phyloP scores from a whole-genome alignment of 2,113 vertebrate species.

The Etheostoma spectabile region DNA sequence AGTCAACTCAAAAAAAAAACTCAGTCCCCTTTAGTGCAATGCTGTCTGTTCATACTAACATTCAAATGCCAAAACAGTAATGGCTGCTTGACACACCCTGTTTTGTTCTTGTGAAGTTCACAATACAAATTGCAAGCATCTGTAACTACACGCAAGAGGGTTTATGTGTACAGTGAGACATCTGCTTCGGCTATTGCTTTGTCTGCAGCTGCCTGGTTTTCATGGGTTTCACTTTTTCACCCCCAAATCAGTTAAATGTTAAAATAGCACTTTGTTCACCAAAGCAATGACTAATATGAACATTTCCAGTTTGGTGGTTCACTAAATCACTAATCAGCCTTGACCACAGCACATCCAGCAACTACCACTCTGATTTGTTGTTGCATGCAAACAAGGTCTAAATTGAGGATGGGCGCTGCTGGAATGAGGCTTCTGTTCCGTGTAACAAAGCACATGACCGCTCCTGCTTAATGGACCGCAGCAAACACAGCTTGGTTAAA shows the following conservation, averaged over 20 bases:
- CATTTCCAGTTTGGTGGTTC: slow-evolving; percentile 14
- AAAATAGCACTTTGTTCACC: slow-evolving; percentile 9
- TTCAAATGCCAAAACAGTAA: slow-evolving; percentile 17
- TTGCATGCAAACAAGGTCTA: slow-evolving; percentile 49
- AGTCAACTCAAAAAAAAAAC: slow-evolving; percentile 24
- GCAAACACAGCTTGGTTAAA: slow-evolving; percentile 28
- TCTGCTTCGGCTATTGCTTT: slow-evolving; percentile 50
- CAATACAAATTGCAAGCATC: slow-evolving; percentile 44
- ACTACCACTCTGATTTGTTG: slow-evolving; percentile 30
- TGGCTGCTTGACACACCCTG: slow-evolving; percentile 50
- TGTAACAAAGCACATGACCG: slow-evolving; percentile 37
- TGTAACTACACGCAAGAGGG: slow-evolving; percentile 8
- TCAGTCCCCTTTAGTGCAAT: slow-evolving; percentile 14
- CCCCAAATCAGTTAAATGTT: not conserved
- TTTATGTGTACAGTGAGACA: slow-evolving; percentile 16
- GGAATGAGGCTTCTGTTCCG: slow-evolving; percentile 61
- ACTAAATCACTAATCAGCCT: slow-evolving; percentile 15
- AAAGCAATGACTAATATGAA: not conserved
- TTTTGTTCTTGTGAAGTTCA: slow-evolving; percentile 17
- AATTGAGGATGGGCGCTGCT: slow-evolving; percentile 34
- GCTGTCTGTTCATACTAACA: slow-evolving; percentile 30
- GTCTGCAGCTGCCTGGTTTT: slow-evolving; percentile 45
- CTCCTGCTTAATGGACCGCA: slow-evolving; percentile 2
- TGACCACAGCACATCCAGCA: slow-evolving; percentile 16
- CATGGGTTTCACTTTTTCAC: not conserved